These are phyloP conservation scores for Eulemur rufifrons DNA, from an alignment of 2,113 vertebrate genomes.

Conservation along the genomic window DNA sequence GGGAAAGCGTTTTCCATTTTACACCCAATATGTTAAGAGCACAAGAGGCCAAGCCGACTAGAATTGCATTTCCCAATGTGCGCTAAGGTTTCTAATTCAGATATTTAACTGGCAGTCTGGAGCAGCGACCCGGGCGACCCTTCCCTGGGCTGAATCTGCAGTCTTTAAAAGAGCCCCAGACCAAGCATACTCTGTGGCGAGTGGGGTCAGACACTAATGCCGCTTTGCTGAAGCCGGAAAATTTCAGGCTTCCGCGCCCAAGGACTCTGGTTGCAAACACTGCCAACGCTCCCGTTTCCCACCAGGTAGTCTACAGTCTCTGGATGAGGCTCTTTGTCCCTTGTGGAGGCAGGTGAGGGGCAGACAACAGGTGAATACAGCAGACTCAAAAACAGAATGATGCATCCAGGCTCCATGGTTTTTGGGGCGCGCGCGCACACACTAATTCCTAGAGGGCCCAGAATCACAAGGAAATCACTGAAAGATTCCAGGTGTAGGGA, in stretches of 20 bases:
- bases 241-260: background rate
- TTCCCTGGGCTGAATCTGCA: background rate
- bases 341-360: background rate
- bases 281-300: background rate
- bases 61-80: background rate
- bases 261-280: background rate
- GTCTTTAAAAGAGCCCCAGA: background rate
- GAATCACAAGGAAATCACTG: background rate
- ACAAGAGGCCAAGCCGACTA: background rate
- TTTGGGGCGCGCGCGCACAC: background rate
- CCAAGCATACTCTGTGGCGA: accelerated
- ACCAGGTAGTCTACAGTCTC: background rate
- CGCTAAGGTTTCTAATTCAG: background rate
- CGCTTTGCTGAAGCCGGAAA: background rate
- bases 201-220: accelerated
- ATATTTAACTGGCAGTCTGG: background rate
- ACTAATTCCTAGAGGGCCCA: background rate
- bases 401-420: background rate
- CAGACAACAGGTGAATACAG: background rate
- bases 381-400: background rate
- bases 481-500: background rate
- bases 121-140: background rate
- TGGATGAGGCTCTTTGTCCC: background rate
- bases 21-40: background rate
- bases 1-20: background rate